Base-by-base conservation (phyloP, 2,113 vertebrate species). In the Phyllostomus hastatus region DNA sequence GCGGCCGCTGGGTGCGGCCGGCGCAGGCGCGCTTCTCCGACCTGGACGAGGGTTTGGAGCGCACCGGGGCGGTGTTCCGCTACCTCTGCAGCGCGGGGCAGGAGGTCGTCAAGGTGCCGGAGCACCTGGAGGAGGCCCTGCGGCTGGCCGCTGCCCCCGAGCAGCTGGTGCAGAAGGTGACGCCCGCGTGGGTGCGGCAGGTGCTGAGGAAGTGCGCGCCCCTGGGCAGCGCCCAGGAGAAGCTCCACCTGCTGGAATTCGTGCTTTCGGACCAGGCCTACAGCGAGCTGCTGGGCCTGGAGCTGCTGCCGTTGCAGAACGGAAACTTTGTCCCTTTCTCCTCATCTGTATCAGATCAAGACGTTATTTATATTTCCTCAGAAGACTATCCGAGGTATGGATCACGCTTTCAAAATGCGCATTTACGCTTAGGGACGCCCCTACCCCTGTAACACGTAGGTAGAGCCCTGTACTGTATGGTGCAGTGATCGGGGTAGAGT, bases 61-160 rank as follows among this genome's bases (percentile, higher is more conserved):
- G 98, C 93, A 98, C 99, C 54, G 96, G 98, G 43, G 98, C 99
- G 10, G 99, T 99, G 95, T 99, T 99, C 97, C 98, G 96, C 99
- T 99, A 99, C 98, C 99, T 99, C 98, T 99, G 99, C 98, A 99
- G 98, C 98, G 99, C 99, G 98, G 99, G 99, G 98, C 99, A 99
- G 97, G 99, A 99, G 91, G 98, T 99, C 95, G 99, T 99, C 90
- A 99, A 98, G 98, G 99, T 99, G 66, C 99, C 99, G 28, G 97
- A 96, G 41, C 98, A 99, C 43, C 98, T 99, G 90, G 98, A 99
- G 88, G 98, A 98, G 59, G 99, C 99, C 10, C 90, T 99, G 67
- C 97, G 98, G 96, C 97, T 99, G 52, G 97, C 97, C 50, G 33
- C 96, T 10, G 94, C 98, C 59, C 80, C 98, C 90, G 89, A 96